Percentiles rank a stretch among this genome's conserved stretches.
These are phyloP conservation scores for Cheilosia variabilis DNA, from an alignment of 2,888 invertebrate species.

Conservation along the genomic window DNA sequence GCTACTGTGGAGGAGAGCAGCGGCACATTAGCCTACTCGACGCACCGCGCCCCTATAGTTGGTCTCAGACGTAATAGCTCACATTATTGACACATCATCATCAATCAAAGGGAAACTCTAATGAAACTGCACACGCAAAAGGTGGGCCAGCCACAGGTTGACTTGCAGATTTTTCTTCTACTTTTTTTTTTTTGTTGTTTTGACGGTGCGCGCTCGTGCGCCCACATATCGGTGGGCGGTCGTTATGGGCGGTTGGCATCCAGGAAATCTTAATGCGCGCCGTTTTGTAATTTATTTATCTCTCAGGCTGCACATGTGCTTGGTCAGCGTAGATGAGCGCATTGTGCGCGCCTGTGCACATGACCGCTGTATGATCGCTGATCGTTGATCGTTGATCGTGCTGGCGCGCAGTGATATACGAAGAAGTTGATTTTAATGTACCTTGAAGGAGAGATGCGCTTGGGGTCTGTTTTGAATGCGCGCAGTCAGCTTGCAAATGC, in stretches of 20 bases:
- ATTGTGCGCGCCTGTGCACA: constrained; percentile 9
- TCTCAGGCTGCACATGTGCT: background rate
- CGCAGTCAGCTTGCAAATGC: background rate
- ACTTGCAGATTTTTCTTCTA: constrained; percentile 12
- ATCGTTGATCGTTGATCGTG: constrained; percentile 5
- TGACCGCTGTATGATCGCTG: constrained; percentile 11
- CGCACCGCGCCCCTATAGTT: background rate
- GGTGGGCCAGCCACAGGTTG: background rate
- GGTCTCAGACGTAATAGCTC: constrained; percentile 70
- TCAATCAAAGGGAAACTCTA: constrained; percentile 78
- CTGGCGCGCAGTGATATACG: constrained; percentile 47
- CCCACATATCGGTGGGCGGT: constrained; percentile 43
- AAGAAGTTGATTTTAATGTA: constrained; percentile 50
- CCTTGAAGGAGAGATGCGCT: constrained; percentile 45
- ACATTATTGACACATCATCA: constrained; percentile 82
- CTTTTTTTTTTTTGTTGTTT: background rate
- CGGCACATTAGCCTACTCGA: constrained; percentile 33
- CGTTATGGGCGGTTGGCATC: constrained; percentile 52
- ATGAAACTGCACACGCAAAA: constrained; percentile 67
- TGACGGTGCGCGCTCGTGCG: constrained; percentile 23
- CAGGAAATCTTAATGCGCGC: constrained; percentile 59
- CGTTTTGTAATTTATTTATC: constrained; percentile 57
- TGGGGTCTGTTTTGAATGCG: constrained; percentile 42
- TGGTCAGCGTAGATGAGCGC: no score
- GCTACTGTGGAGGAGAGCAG: constrained; percentile 33